A percentile compares a stretch with the other conserved stretches of the same genome.
Conservation (phyloP, 92 coral and sea anemone genomes). For the Palythoa grandiflora region DNA sequence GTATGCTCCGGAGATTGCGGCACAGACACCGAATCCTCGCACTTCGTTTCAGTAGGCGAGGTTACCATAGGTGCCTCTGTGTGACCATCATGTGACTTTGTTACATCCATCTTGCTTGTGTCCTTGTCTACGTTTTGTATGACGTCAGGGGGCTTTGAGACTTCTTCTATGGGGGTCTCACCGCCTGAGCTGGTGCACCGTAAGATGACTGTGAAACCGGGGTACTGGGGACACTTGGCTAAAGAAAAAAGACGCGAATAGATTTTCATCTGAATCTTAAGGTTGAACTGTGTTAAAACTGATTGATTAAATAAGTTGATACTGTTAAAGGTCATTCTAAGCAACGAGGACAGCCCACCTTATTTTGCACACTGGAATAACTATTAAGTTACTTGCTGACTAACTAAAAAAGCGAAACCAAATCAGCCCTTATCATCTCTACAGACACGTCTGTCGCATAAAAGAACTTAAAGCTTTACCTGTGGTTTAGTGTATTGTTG, state of each 20-base stretch:
- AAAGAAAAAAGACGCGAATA: background rate
- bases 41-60: conserved; percentile 17
- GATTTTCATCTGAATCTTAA: background rate
- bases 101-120: background rate
- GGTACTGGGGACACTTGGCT: conserved; percentile 34
- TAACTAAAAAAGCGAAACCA: background rate
- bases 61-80: background rate
- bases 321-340: background rate
- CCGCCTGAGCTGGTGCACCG: conserved; percentile 43
- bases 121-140: background rate
- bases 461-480: conserved; percentile 45
- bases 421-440: background rate
- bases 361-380: no score
- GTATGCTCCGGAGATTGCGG: conserved; percentile 14
- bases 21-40: conserved; percentile 15
- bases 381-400: background rate
- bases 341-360: background rate
- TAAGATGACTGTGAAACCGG: conserved; percentile 40
- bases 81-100: background rate
- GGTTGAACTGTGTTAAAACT: background rate
- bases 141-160: conserved; percentile 28
- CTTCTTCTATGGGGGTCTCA: conserved; percentile 29
- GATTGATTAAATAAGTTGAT: background rate
- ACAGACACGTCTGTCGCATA: background rate
- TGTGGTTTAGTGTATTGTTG: conserved; percentile 88